Evolutionary conservation across 1,140 invertebrate genomes (phyloP), one percentile per base, ranked within the genome.

Genomic region (Aphaenogaster ashmeadi): DNA sequence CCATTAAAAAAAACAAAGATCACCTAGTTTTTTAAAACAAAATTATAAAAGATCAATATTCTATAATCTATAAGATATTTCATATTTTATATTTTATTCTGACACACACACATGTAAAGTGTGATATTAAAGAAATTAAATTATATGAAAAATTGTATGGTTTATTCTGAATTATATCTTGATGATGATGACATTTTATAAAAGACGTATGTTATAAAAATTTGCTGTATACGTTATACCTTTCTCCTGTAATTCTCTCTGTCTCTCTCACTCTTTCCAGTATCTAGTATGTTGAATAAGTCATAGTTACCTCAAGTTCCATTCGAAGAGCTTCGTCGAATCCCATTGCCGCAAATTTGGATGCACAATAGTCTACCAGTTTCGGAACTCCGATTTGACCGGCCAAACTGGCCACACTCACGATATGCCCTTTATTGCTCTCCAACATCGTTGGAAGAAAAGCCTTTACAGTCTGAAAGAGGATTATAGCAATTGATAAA

Each of bases 371-470:
- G 95, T 99, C 99, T 8, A 98, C 97, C 75, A 99, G 96, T 94
- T 98, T 98, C 75, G 97, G 96, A 66, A 98, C 96, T 33, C 98
- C 98, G 15, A 97, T 96, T 88, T 98, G 96, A 9, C 99, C 99
- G 21, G 99, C 99, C 93, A 99, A 96, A 67, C 98, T 99, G 0
- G 99, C 98, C 85, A 99, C 98, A 36, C 98, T 99, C 1, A 99
- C 99, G 91, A 99, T 98, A 93, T 99, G 99, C 0, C 99, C 99
- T 87, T 97, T 97, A 92, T 98, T 98, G 27, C 96, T 95, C 67
- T 98, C 96, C 95, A 99, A 98, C 99, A 99, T 99, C 50, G 97
- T 97, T 0, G 99, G 99, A 8, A 99, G 96, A 94, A 98, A 98
- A 0, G 97, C 97, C 93, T 97, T 98, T 0, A 97, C 96, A 0